Evolutionary conservation across 2,113 vertebrate genomes (phyloP).

Genomic region (pig (Sus scrofa)): DNA sequence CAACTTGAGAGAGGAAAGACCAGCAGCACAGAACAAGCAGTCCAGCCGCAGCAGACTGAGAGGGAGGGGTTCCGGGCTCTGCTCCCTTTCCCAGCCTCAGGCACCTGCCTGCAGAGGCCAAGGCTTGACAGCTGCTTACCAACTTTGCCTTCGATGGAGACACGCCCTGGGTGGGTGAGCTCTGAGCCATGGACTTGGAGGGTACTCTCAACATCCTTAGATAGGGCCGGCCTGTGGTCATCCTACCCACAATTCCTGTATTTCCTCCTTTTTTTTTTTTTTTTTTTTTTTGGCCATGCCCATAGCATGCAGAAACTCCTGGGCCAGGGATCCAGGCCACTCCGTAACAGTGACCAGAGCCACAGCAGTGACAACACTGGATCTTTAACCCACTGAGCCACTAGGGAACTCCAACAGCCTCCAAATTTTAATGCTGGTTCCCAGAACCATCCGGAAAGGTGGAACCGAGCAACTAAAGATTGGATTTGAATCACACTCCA

Average conservation of each 20-base stretch:
- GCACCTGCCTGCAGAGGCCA: not conserved
- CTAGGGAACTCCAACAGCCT: no score
- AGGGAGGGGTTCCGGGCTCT: not conserved
- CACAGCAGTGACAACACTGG: no score
- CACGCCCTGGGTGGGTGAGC: not conserved
- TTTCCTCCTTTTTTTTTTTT: not conserved
- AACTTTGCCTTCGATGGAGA: conserved; percentile 87
- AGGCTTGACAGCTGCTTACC: conserved; percentile 75
- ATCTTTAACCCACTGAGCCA: no score
- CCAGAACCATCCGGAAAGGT: not conserved
- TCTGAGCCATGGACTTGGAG: conserved; percentile 18
- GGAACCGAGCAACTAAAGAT: not conserved
- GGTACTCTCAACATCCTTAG: not conserved
- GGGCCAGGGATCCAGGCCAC: no score
- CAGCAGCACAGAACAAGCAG: not conserved
- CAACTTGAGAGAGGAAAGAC: not conserved
- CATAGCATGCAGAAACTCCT: no score
- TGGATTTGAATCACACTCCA: rapidly evolving
- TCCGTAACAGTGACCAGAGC: no score
- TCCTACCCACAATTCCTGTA: not conserved
- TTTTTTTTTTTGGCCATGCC: no score
- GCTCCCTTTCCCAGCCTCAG: not conserved
- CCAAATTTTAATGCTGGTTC: rapidly evolving
- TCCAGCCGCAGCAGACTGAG: rapidly evolving
- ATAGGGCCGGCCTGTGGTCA: not conserved